phyloP scores from a whole-genome alignment of 2,113 vertebrate species.

The Oreochromis niloticus region DNA sequence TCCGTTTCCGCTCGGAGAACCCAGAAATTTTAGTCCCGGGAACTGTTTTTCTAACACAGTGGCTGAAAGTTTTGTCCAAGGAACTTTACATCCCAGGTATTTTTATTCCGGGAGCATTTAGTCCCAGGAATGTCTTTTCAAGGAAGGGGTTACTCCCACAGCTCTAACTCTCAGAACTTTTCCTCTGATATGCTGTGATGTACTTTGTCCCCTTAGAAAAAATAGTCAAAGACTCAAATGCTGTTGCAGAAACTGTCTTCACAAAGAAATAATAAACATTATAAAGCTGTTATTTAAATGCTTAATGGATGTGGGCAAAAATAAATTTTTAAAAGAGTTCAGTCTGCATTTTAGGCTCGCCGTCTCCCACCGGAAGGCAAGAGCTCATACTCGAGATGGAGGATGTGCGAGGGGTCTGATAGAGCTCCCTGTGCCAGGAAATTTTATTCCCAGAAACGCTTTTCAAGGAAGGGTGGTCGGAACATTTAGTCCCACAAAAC shows the following conservation, averaged over 20 bases:
- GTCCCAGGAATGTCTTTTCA: background rate
- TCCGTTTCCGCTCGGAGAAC: background rate
- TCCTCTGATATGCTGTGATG: background rate
- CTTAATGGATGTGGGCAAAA: background rate
- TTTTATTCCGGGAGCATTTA: background rate
- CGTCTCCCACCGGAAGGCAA: accelerated
- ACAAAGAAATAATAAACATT: background rate
- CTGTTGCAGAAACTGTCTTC: background rate
- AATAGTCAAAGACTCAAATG: too few relatives aligned
- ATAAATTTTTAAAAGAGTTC: background rate
- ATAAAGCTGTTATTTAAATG: background rate
- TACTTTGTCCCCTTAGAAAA: background rate
- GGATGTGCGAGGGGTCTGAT: background rate
- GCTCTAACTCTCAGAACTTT: background rate
- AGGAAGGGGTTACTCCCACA: background rate
- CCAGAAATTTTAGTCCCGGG: accelerated
- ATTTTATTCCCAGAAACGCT: background rate
- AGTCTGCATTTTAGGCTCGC: background rate
- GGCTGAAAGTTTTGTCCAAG: background rate
- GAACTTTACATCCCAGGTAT: background rate
- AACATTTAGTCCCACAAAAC: background rate
- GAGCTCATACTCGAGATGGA: background rate
- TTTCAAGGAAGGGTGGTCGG: background rate
- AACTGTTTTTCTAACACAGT: background rate
- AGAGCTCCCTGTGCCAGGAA: background rate